Evolutionary conservation across 2,113 vertebrate genomes (phyloP).

Genomic region (Neotoma lepida): DNA sequence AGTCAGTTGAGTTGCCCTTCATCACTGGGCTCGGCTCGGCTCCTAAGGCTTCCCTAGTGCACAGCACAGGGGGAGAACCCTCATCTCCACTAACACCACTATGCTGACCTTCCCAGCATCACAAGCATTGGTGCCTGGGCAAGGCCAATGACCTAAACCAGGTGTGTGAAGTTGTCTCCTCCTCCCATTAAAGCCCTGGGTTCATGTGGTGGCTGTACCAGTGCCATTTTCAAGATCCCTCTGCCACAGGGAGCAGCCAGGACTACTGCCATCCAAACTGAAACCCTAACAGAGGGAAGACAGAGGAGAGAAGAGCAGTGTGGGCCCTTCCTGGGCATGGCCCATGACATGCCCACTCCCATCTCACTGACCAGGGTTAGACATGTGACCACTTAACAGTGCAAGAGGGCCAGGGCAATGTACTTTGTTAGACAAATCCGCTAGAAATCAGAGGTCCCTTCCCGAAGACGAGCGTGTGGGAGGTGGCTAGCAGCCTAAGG

Average conservation of each 20-base stretch:
- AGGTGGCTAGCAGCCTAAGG: too few relatives aligned
- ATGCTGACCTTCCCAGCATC: neutral
- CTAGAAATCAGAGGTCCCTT: neutral
- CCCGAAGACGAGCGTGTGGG: neutral
- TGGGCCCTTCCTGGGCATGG: neutral
- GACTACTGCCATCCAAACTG: too few relatives aligned
- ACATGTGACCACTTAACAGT: neutral
- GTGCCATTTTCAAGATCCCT: neutral
- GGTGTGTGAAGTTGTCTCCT: neutral
- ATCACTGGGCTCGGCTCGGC: neutral
- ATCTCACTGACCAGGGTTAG: neutral
- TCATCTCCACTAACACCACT: neutral
- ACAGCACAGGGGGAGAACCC: neutral
- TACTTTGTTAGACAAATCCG: neutral
- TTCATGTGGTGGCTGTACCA: accelerated
- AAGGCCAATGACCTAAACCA: neutral
- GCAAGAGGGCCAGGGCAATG: constrained; percentile 11
- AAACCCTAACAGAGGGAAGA: accelerated
- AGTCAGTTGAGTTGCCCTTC: neutral
- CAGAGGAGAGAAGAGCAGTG: neutral
- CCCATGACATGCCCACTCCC: neutral
- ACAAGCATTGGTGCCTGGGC: neutral
- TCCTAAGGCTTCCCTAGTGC: neutral
- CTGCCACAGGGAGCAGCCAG: neutral
- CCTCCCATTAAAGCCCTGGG: neutral